These are phyloP conservation scores for Aethes cnicana DNA, from an alignment of 2,888 invertebrate species.

Conservation along the genomic window DNA sequence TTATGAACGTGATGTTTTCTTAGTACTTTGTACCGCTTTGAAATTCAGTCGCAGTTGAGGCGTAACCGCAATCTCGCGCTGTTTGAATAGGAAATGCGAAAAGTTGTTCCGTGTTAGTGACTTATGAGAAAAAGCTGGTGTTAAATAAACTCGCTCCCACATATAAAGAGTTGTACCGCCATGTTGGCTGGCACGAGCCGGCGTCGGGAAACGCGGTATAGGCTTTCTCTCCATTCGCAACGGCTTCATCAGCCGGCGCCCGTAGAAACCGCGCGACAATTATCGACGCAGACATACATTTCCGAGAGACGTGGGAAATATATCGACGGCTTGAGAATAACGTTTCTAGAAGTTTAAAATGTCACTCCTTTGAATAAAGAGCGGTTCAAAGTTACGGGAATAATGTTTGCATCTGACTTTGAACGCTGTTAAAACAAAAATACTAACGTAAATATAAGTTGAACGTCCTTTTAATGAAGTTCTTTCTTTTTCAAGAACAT, in stretches of 20 bases:
- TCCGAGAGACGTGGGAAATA: slow-evolving; percentile 25
- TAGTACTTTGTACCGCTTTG: too few species aligned
- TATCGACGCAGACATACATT: slow-evolving; percentile 52
- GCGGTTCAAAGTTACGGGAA: too few species aligned
- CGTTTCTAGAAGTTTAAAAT: not conserved
- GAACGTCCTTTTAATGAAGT: slow-evolving; percentile 55
- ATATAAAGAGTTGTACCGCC: slow-evolving; percentile 39
- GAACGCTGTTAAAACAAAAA: slow-evolving; percentile 28
- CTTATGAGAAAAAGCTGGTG: not conserved
- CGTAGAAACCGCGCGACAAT: slow-evolving; percentile 72
- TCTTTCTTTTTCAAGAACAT: slow-evolving; percentile 41
- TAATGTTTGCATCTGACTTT: not conserved
- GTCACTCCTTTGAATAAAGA: too few species aligned
- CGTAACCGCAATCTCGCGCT: too few species aligned
- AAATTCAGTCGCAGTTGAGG: too few species aligned
- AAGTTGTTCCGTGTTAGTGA: not conserved
- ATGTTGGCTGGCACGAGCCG: slow-evolving; percentile 49
- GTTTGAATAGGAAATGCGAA: not conserved
- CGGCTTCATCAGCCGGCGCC: slow-evolving; percentile 62
- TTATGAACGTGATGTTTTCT: too few species aligned
- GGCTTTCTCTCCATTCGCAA: slow-evolving; percentile 66
- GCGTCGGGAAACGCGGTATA: slow-evolving; percentile 68
- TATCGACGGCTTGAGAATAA: slow-evolving; percentile 13
- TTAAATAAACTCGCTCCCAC: slow-evolving; percentile 5
- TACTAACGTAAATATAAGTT: slow-evolving; percentile 44